Evolutionary conservation across 1,140 invertebrate genomes (phyloP), one percentile per base, ranked within the genome.

Genomic region (Pseudomyrmex flavicornis): DNA sequence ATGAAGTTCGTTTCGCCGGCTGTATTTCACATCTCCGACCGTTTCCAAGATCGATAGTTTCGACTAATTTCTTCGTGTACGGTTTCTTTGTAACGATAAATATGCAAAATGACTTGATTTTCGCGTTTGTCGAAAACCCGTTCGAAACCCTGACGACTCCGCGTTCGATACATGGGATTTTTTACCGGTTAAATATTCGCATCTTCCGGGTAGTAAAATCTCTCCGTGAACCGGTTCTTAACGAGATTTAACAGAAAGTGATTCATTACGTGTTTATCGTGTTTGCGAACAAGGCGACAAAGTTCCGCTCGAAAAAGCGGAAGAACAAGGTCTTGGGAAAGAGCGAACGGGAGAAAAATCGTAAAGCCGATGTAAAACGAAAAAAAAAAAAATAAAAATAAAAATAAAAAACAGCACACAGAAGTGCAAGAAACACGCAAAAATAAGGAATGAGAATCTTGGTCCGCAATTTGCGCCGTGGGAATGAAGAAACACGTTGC

Each of bases 401-500:
- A 35, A 0, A 35, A 35, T 48, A 65, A 61, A 46, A 59, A 82
- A 54, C 13, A 58, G 52, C 52, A 69, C 63, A 63, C 65, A 66
- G 54, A 80, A 72, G 2, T 15, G 5, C 0, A 63, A n/a, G 35
- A 35, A 61, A 76, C 17, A 70, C 56, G 63, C 26, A 73, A 61
- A 75, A 46, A 70, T 22, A 65, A 85, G 58, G 66, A 52, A 88
- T 17, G 65, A 65, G 66, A 61, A 79, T 68, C 90, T 90, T 91
- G 91, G 90, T 88, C 54, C 80, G 80, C 84, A 88, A 91, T 89
- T 90, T 86, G 76, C 87, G 85, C 88, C 91, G 61, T 83, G 50
- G 59, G 66, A 56, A 86, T 86, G 15, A 70, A 79, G 52, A 62
- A 58, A 12, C 20, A 66, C 52, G 62, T 54, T 50, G 62, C 48